Evolutionary conservation across 2,888 invertebrate genomes (phyloP).

Genomic region (Gasteruption jaculator): DNA sequence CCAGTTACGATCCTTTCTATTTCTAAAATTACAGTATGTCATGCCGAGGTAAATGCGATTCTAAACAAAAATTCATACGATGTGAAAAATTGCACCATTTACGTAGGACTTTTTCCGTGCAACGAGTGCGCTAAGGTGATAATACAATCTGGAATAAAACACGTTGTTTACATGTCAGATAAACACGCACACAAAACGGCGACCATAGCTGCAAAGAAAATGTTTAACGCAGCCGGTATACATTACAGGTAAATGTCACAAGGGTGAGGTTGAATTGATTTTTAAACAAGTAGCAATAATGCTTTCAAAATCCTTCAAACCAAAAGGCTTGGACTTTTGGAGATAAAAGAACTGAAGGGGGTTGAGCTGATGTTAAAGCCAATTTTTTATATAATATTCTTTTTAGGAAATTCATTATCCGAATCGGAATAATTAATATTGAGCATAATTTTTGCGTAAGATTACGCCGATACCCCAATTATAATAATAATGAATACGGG

Average conservation of each 20-base stretch:
- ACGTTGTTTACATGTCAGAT: constrained; percentile 77
- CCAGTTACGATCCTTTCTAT: not conserved
- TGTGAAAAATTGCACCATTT: constrained; percentile 76
- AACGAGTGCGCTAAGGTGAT: constrained; percentile 97
- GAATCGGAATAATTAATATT: constrained; percentile 7
- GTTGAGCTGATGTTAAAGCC: too few species aligned
- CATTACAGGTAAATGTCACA: constrained; percentile 56
- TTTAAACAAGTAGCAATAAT: constrained; percentile 1
- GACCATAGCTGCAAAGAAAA: constrained; percentile 72
- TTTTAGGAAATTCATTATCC: constrained; percentile 2
- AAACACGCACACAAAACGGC: constrained; percentile 67
- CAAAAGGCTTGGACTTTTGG: too few species aligned
- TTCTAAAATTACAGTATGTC: constrained; percentile 68
- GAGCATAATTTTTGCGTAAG: constrained; percentile 2
- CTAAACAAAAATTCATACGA: constrained; percentile 81
- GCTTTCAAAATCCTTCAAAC: too few species aligned
- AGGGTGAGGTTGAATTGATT: not conserved
- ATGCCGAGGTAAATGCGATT: constrained; percentile 97
- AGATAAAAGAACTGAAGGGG: too few species aligned
- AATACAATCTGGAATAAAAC: constrained; percentile 85
- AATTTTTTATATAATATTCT: too few species aligned
- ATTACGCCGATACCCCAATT: constrained; percentile 4
- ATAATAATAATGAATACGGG: not conserved
- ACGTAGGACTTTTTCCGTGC: constrained; percentile 91
- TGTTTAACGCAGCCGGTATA: constrained; percentile 78